Conservation (phyloP, 2,797 vertebrate species). For the Arnoldichthys spilopterus region DNA sequence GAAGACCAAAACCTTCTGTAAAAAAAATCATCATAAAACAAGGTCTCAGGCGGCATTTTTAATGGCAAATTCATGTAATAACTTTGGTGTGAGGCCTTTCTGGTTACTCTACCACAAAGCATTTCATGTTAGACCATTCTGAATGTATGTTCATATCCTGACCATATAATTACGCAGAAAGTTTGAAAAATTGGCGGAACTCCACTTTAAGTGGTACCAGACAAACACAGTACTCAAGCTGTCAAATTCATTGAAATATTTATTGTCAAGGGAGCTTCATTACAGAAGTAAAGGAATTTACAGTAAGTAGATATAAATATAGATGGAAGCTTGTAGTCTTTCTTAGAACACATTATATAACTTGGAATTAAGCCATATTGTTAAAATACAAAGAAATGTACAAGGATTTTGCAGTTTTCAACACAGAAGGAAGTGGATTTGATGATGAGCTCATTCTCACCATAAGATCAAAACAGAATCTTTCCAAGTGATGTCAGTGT, state of each 20-base stretch:
- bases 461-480: background rate
- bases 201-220: too few relatives aligned
- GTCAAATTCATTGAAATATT: background rate
- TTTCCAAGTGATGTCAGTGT: background rate
- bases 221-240: background rate
- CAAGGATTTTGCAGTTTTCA: background rate
- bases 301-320: background rate
- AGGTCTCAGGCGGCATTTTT: too few relatives aligned
- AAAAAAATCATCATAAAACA: too few relatives aligned
- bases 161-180: too few relatives aligned
- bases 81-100: too few relatives aligned
- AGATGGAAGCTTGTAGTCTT: background rate
- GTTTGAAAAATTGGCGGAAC: too few relatives aligned
- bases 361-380: background rate
- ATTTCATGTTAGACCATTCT: too few relatives aligned
- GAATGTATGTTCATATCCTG: too few relatives aligned
- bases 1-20: too few relatives aligned
- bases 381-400: background rate
- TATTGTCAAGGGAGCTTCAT: background rate
- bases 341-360: background rate
- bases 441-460: slow-evolving; percentile 8
- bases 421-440: background rate
- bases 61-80: too few relatives aligned
- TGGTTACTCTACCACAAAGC: too few relatives aligned
- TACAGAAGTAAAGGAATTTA: background rate